phyloP scores from a whole-genome alignment of 2,888 invertebrate species.

The Drosophila longiperda region DNA sequence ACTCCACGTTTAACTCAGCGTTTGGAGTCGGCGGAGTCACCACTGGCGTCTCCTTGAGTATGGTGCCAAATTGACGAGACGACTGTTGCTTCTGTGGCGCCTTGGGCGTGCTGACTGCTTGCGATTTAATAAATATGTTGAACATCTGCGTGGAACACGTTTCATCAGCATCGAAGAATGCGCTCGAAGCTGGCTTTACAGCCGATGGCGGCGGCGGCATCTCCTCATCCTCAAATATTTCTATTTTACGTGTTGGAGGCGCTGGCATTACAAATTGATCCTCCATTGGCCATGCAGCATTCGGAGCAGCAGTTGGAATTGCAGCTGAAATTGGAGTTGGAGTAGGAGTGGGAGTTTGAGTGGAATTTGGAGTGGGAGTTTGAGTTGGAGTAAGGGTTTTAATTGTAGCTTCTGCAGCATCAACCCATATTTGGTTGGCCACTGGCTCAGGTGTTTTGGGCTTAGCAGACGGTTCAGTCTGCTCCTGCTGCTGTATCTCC shows the following conservation, averaged over 20 bases:
- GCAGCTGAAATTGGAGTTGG: background rate
- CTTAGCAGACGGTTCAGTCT: background rate
- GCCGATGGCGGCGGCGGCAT: conserved; percentile 5
- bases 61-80: conserved; percentile 69
- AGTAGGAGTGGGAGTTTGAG: background rate
- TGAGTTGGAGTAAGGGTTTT: background rate
- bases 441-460: background rate
- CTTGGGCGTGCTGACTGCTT: conserved; percentile 88
- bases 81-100: conserved; percentile 79
- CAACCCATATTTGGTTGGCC: conserved; percentile 27
- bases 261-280: conserved; percentile 49
- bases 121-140: conserved; percentile 87
- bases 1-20: conserved; percentile 15
- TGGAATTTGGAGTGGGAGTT: too few relatives aligned
- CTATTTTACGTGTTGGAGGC: conserved; percentile 48
- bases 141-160: conserved; percentile 89
- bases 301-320: background rate
- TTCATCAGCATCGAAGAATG: conserved; percentile 84
- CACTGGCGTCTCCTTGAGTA: conserved; percentile 60
- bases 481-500: background rate
- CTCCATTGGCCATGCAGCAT: background rate
- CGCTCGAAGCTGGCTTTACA: conserved; percentile 15
- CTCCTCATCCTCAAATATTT: conserved; percentile 70
- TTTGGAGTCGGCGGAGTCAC: background rate
- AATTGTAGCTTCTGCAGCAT: background rate